Percentiles rank a stretch among this genome's conserved stretches.
Conservation (phyloP, 2,888 invertebrate species). For the Scaptomyza parva region DNA sequence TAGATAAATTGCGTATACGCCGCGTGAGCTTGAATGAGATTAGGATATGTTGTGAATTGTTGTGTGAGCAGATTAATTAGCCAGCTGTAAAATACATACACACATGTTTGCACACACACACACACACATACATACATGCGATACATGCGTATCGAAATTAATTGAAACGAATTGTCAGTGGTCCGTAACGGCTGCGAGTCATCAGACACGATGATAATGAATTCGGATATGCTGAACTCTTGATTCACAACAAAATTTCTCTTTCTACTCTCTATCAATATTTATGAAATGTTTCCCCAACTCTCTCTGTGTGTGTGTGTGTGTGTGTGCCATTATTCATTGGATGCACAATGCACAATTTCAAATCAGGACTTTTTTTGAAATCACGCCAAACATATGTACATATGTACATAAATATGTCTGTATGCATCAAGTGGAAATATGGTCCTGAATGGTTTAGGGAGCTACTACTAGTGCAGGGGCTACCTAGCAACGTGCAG, state of each 20-base stretch:
- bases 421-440: background rate
- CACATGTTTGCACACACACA: background rate
- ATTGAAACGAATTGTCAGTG: constrained; percentile 10
- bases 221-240: constrained; percentile 9
- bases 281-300: constrained; percentile 19
- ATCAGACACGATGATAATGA: constrained; percentile 8
- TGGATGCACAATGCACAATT: constrained; percentile 48
- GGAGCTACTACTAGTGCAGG: background rate
- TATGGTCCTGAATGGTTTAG: constrained; percentile 5
- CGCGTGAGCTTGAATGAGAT: constrained; percentile 5
- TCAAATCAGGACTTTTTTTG: constrained; percentile 46
- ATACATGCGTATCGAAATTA: constrained; percentile 10
- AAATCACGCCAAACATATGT: constrained; percentile 26
- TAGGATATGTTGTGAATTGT: constrained; percentile 3
- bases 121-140: background rate
- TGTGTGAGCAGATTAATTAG: constrained; percentile 14
- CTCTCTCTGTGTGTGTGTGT: background rate
- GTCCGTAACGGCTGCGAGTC: constrained; percentile 3
- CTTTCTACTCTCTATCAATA: constrained; percentile 26
- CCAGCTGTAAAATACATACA: too few relatives aligned
- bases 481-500: constrained; percentile 6
- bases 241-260: constrained; percentile 8
- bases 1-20: constrained; percentile 30
- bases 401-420: background rate
- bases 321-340: constrained; percentile 29